These are phyloP conservation scores for Trichopoda pennipes DNA, from an alignment of 2,888 invertebrate genomes.

Conservation along the genomic window DNA sequence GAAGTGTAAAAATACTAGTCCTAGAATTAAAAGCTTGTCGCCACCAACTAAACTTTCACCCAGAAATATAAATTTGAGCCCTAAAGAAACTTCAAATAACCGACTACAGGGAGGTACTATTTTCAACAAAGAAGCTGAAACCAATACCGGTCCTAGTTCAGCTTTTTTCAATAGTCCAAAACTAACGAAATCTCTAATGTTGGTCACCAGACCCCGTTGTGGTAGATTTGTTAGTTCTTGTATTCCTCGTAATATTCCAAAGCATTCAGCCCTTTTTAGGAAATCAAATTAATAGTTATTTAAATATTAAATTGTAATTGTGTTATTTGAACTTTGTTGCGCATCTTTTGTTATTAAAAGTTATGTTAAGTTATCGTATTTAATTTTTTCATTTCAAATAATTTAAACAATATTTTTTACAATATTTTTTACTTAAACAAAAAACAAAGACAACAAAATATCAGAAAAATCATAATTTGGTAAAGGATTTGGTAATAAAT, in stretches of 20 bases:
- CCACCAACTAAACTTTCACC: neutral
- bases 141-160: neutral
- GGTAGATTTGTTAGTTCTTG: slow-evolving; percentile 26
- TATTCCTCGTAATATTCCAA: slow-evolving; percentile 15
- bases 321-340: too few relatives aligned
- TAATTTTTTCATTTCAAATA: too few relatives aligned
- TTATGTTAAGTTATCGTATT: too few relatives aligned
- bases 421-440: too few relatives aligned
- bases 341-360: too few relatives aligned
- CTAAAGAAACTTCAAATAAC: neutral
- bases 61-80: neutral
- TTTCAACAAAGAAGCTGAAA: neutral
- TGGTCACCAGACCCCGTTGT: slow-evolving; percentile 5
- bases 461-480: too few relatives aligned
- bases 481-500: too few relatives aligned
- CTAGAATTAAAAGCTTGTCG: slow-evolving; percentile 34
- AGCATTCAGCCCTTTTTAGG: neutral
- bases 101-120: slow-evolving; percentile 5
- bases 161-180: slow-evolving; percentile 44
- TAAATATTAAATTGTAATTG: neutral
- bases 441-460: too few relatives aligned
- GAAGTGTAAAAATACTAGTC: slow-evolving; percentile 1
- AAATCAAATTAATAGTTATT: neutral
- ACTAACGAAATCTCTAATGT: neutral
- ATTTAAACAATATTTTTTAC: too few relatives aligned